A percentile compares a stretch with the other conserved stretches of the same genome.
These are phyloP conservation scores for Ormyrus thymus DNA, from an alignment of 2,888 invertebrate genomes.

Conservation along the genomic window DNA sequence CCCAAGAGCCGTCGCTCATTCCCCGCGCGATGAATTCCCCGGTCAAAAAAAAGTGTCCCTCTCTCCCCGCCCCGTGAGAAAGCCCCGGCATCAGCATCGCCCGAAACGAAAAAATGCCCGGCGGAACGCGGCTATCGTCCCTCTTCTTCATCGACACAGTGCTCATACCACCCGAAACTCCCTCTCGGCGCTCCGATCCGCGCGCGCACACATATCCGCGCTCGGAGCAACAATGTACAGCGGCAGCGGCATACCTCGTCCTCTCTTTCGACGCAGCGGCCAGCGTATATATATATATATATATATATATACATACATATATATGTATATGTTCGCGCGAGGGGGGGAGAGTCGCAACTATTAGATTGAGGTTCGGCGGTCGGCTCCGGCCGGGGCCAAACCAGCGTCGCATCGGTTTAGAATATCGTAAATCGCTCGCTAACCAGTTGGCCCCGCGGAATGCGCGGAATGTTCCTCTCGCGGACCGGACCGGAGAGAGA, in stretches of 20 bases:
- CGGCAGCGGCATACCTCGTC: conserved; percentile 7
- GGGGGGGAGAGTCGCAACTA: conserved; percentile 69
- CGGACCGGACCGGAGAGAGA: not conserved
- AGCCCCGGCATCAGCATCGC: not conserved
- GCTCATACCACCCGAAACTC: not conserved
- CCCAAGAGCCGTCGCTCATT: no score
- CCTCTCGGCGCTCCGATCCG: not conserved
- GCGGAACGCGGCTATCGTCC: conserved; percentile 3
- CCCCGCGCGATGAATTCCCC: no score
- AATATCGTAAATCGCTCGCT: conserved; percentile 74
- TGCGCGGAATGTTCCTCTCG: conserved; percentile 65
- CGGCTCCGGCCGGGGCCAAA: conserved; percentile 61
- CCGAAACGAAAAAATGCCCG: not conserved
- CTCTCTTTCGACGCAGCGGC: conserved; percentile 1
- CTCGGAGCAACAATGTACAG: not conserved
- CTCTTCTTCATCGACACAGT: conserved; percentile 18
- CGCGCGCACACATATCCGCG: no score
- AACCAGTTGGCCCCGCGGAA: conserved; percentile 73
- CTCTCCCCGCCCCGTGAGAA: no score
- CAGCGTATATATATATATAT: not conserved
- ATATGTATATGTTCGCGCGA: conserved; percentile 13
- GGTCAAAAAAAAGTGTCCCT: no score
- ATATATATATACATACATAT: not conserved
- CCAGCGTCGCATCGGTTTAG: conserved; percentile 72
- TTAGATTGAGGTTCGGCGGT: conserved; percentile 71